Evolutionary conservation across 2,113 vertebrate genomes (phyloP).

Genomic region (Oophaga pumilio): DNA sequence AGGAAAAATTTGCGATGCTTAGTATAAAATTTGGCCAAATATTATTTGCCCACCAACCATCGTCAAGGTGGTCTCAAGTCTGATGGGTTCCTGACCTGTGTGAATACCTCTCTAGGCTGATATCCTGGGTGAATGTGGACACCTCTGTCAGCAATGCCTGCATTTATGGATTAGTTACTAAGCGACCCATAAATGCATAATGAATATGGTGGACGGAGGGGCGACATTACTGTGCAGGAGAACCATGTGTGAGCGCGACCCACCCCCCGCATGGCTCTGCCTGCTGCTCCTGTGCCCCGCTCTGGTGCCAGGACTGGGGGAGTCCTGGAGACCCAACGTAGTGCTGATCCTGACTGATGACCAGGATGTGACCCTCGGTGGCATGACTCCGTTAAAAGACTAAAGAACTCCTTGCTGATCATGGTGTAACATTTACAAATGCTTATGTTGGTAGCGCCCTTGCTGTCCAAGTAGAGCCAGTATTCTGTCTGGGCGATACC

Average conservation of each 20-base stretch:
- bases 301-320: background rate
- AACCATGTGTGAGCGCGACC: background rate
- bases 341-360: constrained; percentile 91
- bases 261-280: background rate
- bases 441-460: constrained; percentile 92
- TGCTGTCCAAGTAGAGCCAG: constrained; percentile 97
- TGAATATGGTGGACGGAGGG: too few relatives aligned
- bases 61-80: too few relatives aligned
- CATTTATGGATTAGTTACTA: too few relatives aligned
- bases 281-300: background rate
- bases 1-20: too few relatives aligned
- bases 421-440: constrained; percentile 87
- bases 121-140: too few relatives aligned
- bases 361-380: constrained; percentile 84
- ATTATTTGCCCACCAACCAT: too few relatives aligned
- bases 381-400: constrained; percentile 92
- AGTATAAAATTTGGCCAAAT: too few relatives aligned
- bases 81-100: too few relatives aligned
- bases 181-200: too few relatives aligned
- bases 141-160: too few relatives aligned
- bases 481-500: constrained; percentile 95
- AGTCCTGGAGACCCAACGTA: constrained; percentile 81
- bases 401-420: constrained; percentile 85
- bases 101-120: too few relatives aligned
- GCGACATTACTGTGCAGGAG: background rate